Evolutionary conservation across 2,888 invertebrate genomes (phyloP), one percentile per base, ranked within the genome.

Genomic region (Asteroscopus sphinx): DNA sequence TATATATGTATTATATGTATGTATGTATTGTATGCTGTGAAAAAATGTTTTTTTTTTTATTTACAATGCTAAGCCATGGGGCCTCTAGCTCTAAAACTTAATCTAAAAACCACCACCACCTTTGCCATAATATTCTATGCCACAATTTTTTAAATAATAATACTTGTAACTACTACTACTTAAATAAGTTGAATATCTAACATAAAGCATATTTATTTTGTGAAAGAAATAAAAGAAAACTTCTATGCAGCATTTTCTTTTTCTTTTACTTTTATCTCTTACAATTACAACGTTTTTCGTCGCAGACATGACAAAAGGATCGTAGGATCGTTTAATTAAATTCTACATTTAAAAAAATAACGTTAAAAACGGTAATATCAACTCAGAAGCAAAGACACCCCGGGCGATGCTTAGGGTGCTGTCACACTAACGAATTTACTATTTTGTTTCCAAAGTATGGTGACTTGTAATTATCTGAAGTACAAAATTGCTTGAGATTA

Each of bases 261-360:
- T 45, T 15, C 21, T 47, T 56, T 48, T 35, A 32, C 33, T 60
- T 7, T 67, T 37, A 53, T 12, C 5, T 5, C 12, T 68, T 61
- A 61, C 54, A 48, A 61, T 65, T 48, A 65, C 62, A 61, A 68
- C 47, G 30, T 53, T 61, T 61, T 61, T 62, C 41, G 32, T 40
- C 47, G 32, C 30, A 33, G 54, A 68, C 52, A 47, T 13, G 40
- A 65, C 62, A 65, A 68, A 65, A 40, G 54, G 39, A 53, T 33
- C 44, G 47, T 35, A 32, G 54, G 39, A 53, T 33, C 44, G 47
- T 35, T 26, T 65, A 65, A 65, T 65, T 68, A 61, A 65, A 68
- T 61, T 62, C 16, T 53, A 53, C 41, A 68, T 32, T 53, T n/a
- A 35, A 47, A 68, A 63, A 68, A 60, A 68, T 35, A 32, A 36